Conservation (phyloP, 2,888 invertebrate species). For the Drosophila nr. perissopoda region DNA sequence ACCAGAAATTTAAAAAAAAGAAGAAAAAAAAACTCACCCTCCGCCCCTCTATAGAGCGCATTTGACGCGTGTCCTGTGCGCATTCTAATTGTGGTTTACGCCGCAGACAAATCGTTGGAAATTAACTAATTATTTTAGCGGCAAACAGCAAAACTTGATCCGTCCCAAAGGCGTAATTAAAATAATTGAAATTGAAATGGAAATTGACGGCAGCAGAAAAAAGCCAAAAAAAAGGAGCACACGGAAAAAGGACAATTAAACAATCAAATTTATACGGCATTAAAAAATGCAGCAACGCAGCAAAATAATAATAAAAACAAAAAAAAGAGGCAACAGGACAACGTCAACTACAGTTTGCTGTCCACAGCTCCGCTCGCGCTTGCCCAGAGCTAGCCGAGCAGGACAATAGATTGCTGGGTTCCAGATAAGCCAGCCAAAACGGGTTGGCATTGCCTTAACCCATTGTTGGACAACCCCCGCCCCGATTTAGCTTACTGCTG, state of each 20-base stretch:
- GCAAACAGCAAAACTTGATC: slow-evolving; percentile 31
- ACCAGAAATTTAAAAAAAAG: slow-evolving; percentile 15
- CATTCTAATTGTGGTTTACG: slow-evolving; percentile 63
- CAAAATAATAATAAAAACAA: slow-evolving; percentile 6
- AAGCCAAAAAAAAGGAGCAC: slow-evolving; percentile 21
- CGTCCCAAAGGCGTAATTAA: slow-evolving; percentile 59
- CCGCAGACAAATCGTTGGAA: slow-evolving; percentile 67
- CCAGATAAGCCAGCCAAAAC: slow-evolving; percentile 46
- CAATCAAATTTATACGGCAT: slow-evolving; percentile 72
- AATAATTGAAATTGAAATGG: slow-evolving; percentile 66
- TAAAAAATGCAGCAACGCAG: slow-evolving; percentile 47
- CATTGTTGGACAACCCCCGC: slow-evolving; percentile 50
- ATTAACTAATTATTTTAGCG: slow-evolving; percentile 73
- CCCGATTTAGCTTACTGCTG: not conserved
- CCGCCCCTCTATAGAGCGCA: slow-evolving; percentile 31
- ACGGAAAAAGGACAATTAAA: slow-evolving; percentile 66
- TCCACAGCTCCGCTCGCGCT: slow-evolving; percentile 1
- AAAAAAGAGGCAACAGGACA: slow-evolving; percentile 17
- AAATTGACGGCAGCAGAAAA: slow-evolving; percentile 38
- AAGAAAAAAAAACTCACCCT: slow-evolving; percentile 22
- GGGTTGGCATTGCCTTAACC: slow-evolving; percentile 49
- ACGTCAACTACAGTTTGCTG: slow-evolving; percentile 31
- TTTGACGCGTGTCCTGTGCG: slow-evolving; percentile 60
- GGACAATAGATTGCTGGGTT: slow-evolving; percentile 45
- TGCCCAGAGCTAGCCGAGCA: slow-evolving; percentile 34